Percentiles rank a stretch among this genome's conserved stretches.
phyloP scores from a whole-genome alignment of 2,113 vertebrate genomes.

The Edolisoma coerulescens region DNA sequence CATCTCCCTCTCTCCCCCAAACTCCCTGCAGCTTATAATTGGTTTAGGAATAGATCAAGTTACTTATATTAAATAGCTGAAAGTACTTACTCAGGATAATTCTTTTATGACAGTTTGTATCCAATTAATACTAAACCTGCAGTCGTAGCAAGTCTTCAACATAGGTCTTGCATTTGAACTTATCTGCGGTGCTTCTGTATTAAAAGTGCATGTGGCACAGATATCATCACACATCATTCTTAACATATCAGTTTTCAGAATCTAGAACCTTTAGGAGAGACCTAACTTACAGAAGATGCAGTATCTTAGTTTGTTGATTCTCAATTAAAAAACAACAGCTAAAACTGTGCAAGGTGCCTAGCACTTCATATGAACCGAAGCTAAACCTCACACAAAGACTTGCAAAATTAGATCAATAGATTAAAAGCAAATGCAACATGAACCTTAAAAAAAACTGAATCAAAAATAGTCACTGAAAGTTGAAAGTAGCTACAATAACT shows the following conservation, averaged over 20 bases:
- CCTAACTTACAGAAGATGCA: not conserved
- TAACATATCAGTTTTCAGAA: not conserved
- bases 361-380: not conserved
- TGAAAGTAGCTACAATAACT: not conserved
- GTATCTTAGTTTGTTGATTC: not conserved
- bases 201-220: not conserved
- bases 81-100: constrained; percentile 1
- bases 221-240: not conserved
- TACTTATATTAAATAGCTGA: not conserved
- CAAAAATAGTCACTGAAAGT: not conserved
- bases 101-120: not conserved
- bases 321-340: not conserved
- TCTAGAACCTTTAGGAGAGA: not conserved
- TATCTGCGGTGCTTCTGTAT: not conserved
- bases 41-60: constrained; percentile 12
- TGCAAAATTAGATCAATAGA: not conserved
- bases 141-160: not conserved
- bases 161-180: not conserved
- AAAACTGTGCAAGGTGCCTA: not conserved
- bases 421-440: not conserved
- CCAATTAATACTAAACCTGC: constrained; percentile 1
- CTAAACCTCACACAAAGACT: not conserved
- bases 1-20: not conserved
- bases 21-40: not conserved
- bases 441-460: not conserved